Evolutionary conservation across 1,140 invertebrate genomes (phyloP).

Genomic region (Drosophila burlai): DNA sequence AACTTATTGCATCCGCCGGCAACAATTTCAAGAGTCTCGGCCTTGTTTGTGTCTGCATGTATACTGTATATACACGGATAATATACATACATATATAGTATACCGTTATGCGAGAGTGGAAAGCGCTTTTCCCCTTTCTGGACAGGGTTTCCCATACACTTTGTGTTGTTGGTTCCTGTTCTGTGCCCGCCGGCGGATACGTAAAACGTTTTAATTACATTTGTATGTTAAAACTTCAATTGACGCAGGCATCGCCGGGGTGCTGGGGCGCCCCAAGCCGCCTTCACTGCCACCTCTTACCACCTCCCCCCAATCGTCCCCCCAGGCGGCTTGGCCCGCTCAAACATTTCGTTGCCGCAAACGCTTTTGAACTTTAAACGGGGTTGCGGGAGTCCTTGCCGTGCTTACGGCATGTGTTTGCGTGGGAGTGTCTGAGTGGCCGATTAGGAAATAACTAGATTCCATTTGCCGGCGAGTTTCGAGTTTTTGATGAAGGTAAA

Average conservation of each 20-base stretch:
- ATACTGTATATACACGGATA: constrained; percentile 3
- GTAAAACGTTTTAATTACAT: constrained; percentile 84
- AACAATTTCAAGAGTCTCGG: constrained; percentile 76
- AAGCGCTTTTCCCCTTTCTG: constrained; percentile 63
- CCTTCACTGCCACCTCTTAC: not conserved
- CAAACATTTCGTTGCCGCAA: constrained; percentile 58
- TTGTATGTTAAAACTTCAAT: constrained; percentile 84
- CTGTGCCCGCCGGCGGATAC: constrained; percentile 73
- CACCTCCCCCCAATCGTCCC: not conserved
- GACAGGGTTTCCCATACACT: constrained; percentile 64
- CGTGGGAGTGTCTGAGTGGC: constrained; percentile 59
- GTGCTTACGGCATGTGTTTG: constrained; percentile 29
- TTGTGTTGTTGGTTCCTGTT: constrained; percentile 68
- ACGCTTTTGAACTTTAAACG: constrained; percentile 79
- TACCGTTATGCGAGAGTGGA: constrained; percentile 17
- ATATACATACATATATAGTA: not conserved
- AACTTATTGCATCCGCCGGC: constrained; percentile 83
- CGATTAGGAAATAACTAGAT: constrained; percentile 82
- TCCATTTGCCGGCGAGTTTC: constrained; percentile 63
- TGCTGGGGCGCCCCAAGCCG: constrained; percentile 23
- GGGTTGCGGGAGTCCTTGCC: constrained; percentile 33
- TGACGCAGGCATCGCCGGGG: constrained; percentile 51
- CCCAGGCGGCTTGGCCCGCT: not conserved
- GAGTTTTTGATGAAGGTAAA: constrained; percentile 76
- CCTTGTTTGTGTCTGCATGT: constrained; percentile 52